A percentile compares a stretch with the other conserved stretches of the same genome.
phyloP scores from a whole-genome alignment of 2,888 invertebrate species.

The Ormyrus nitidulus region DNA sequence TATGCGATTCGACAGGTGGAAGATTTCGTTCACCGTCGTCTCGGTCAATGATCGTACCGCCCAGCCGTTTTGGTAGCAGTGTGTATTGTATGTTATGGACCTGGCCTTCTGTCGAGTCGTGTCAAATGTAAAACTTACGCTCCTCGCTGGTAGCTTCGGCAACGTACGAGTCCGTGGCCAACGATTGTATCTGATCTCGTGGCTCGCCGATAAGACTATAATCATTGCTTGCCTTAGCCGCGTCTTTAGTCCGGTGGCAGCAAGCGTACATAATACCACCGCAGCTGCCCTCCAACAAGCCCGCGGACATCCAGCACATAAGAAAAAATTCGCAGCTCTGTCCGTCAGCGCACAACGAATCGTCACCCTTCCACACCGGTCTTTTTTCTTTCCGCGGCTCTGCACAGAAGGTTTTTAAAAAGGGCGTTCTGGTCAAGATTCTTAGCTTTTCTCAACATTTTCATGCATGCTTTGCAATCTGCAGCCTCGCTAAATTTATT shows the following conservation, averaged over 20 bases:
- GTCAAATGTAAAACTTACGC: conserved; percentile 74
- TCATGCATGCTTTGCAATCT: background rate
- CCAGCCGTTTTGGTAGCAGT: too few species aligned
- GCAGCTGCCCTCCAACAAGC: conserved; percentile 90
- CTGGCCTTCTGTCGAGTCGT: conserved; percentile 16
- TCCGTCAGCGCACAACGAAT: conserved; percentile 82
- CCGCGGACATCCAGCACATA: conserved; percentile 93
- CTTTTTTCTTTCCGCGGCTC: conserved; percentile 73
- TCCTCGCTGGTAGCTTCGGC: conserved; percentile 78
- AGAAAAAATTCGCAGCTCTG: conserved; percentile 94
- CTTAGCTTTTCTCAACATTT: background rate
- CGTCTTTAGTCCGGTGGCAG: conserved; percentile 82
- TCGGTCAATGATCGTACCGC: too few species aligned
- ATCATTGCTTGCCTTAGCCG: conserved; percentile 71
- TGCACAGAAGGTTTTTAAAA: conserved; percentile 66
- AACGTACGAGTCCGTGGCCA: conserved; percentile 76
- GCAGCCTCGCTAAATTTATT: background rate
- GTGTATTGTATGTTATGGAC: too few species aligned
- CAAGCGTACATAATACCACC: conserved; percentile 89
- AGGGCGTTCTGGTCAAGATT: conserved; percentile 16
- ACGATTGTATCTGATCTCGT: conserved; percentile 70
- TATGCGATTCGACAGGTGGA: too few species aligned
- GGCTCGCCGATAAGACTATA: conserved; percentile 72
- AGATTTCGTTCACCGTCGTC: too few species aligned
- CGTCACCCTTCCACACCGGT: conserved; percentile 75